phyloP scores from a whole-genome alignment of 2,888 invertebrate genomes.

The Mythimna lalbum region DNA sequence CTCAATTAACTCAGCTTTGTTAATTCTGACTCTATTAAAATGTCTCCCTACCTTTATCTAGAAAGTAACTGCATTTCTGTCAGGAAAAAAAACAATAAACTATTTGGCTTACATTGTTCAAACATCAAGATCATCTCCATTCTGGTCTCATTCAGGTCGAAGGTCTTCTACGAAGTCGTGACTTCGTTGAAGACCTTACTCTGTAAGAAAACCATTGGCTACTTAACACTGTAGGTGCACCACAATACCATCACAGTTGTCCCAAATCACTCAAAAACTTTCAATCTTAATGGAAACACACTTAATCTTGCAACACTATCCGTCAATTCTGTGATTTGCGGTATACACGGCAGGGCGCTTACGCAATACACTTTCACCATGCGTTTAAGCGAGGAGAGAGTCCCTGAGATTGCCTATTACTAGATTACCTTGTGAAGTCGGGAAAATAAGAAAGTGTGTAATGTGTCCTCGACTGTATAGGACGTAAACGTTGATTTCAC shows the following conservation, averaged over 20 bases:
- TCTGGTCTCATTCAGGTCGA: neutral
- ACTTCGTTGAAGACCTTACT: neutral
- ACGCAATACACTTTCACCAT: conserved; percentile 87
- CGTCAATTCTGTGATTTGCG: conserved; percentile 83
- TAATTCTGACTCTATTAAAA: neutral
- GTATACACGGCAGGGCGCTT: conserved; percentile 82
- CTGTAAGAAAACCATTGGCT: neutral
- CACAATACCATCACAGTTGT: neutral
- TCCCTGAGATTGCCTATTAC: conserved; percentile 87
- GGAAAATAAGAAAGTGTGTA: conserved; percentile 85
- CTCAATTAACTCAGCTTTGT: neutral
- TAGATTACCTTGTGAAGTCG: conserved; percentile 85
- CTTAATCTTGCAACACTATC: conserved; percentile 58
- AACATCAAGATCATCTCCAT: neutral
- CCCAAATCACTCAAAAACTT: conserved; percentile 53
- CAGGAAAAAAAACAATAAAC: neutral
- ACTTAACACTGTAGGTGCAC: neutral
- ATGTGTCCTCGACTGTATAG: conserved; percentile 74
- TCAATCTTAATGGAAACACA: conserved; percentile 54
- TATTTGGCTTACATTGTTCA: neutral
- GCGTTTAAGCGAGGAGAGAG: conserved; percentile 88
- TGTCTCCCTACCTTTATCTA: neutral
- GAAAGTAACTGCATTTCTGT: neutral
- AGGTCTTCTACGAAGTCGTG: neutral
- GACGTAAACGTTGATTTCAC: conserved; percentile 74